phyloP scores from a whole-genome alignment of 2,888 invertebrate species.

The Agrenia bidenticulata region DNA sequence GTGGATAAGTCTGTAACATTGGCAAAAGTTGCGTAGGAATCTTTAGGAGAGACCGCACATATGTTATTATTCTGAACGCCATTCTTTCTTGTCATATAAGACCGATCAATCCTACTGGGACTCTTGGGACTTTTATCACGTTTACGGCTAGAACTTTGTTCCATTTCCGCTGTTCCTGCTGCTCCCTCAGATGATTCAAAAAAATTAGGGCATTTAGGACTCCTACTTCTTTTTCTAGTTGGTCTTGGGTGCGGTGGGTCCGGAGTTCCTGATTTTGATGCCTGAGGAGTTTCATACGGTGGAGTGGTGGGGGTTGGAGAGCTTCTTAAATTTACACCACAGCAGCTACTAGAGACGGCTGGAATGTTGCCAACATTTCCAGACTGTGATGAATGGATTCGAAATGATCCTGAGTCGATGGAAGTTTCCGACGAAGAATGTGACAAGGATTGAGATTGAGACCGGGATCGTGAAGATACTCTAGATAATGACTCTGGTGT shows the following conservation, averaged over 20 bases:
- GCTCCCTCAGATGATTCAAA: neutral
- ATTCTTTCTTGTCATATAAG: conserved; percentile 28
- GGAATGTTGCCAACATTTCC: conserved; percentile 29
- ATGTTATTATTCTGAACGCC: conserved; percentile 31
- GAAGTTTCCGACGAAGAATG: conserved; percentile 35
- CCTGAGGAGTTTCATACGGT: conserved; percentile 37
- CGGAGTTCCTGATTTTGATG: conserved; percentile 3
- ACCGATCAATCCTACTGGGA: conserved; percentile 18
- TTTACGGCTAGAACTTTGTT: conserved; percentile 12
- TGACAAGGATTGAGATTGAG: conserved; percentile 38
- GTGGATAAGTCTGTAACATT: conserved; percentile 13
- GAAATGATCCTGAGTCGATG: conserved; percentile 37
- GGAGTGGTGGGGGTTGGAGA: conserved; percentile 45
- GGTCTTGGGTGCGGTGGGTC: conserved; percentile 31
- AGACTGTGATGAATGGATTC: conserved; percentile 42
- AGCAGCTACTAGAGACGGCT: conserved; percentile 41
- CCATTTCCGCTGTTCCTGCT: conserved; percentile 12
- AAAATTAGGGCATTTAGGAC: conserved; percentile 28
- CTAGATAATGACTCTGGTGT: conserved; percentile 41
- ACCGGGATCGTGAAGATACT: conserved; percentile 38
- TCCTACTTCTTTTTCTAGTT: conserved; percentile 24
- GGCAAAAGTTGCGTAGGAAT: neutral
- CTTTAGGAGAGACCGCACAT: neutral
- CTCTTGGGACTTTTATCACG: conserved; percentile 29
- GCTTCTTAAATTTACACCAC: conserved; percentile 43